Evolutionary conservation across 2,797 vertebrate species (phyloP).

Genomic region (Pterois miles): DNA sequence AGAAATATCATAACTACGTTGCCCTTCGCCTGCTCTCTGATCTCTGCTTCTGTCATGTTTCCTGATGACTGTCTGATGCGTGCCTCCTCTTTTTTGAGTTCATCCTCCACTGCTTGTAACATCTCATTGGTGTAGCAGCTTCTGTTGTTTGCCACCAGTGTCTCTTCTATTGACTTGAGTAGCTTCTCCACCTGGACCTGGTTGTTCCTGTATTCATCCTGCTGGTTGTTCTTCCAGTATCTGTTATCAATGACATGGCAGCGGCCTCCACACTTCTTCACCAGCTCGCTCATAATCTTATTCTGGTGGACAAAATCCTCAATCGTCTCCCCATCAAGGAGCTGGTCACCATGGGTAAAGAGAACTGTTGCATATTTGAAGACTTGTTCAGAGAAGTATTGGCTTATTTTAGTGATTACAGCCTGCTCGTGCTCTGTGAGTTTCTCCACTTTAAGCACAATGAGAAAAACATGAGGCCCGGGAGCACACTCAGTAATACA

Average conservation of each 20-base stretch:
- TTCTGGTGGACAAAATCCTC: not conserved
- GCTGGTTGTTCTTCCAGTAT: constrained; percentile 16
- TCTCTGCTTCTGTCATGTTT: not conserved
- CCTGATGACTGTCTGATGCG: no score
- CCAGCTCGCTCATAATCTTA: not conserved
- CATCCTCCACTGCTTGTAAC: no score
- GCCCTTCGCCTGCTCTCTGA: not conserved
- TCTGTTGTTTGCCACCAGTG: constrained; percentile 11
- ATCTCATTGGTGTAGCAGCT: not conserved
- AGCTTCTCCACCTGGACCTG: constrained; percentile 35
- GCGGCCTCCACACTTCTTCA: constrained; percentile 37
- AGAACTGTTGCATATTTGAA: constrained; percentile 1
- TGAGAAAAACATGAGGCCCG: constrained; percentile 10
- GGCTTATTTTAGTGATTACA: not conserved
- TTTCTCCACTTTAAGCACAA: not conserved
- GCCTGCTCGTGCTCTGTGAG: constrained; percentile 24
- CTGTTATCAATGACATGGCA: constrained; percentile 41
- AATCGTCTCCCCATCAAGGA: not conserved
- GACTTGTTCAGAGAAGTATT: not conserved
- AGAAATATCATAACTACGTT: rapidly evolving
- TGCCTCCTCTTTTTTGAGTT: no score
- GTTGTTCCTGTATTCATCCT: constrained; percentile 28
- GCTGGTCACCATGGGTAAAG: constrained; percentile 26
- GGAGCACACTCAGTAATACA: constrained; percentile 29
- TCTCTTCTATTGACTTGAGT: constrained; percentile 25